Evolutionary conservation across 2,113 vertebrate genomes (phyloP), one percentile per base, ranked within the genome.

Genomic region (Seriola rivoliana): DNA sequence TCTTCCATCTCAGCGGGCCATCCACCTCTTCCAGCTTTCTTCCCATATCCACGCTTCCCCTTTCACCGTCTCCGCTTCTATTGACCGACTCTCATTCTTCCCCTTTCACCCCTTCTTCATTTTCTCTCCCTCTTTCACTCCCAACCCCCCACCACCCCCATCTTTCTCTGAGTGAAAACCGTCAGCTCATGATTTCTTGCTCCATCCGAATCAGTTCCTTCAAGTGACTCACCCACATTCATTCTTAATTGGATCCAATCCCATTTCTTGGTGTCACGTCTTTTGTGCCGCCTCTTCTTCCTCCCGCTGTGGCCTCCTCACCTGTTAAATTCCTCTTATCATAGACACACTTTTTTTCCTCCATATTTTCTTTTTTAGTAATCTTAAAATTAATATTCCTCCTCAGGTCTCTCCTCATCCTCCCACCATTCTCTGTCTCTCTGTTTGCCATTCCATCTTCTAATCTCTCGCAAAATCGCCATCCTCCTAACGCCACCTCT

Each of bases 181-280:
- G 11, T 54, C 68, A 29, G 68, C 75, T 89, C 82, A 81, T 83
- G 81, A 59, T 44, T 84, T 71, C 78, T 42, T 9, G 2, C 38
- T 62, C 70, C 40, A 50, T 62, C 65, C 52, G 46, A 89, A 74
- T 73, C 52, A 7, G 42, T 23, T 50, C 25, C 58, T 66, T 60
- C 65, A 86, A 75, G 82, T 78, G 36, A 84, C 52, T 84, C 75
- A 84, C 21, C 55, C 2, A 29, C 55, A 66, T 32, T 70, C 17
- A 40, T 75, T 73, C 70, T 72, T 64, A 70, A 85, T 38, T 85
- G 42, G 64, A 78, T 75, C 60, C 11, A 4, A 57, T 72, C 63
- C 23, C 57, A 34, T 71, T 66, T 69, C 34, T 77, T 57, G 0
- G 0, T 70, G 44, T 38, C 57, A 75, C 6, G 6, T 80, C 16